Evolutionary conservation across 2,888 invertebrate genomes (phyloP).

Genomic region (Tubulanus polymorphus): DNA sequence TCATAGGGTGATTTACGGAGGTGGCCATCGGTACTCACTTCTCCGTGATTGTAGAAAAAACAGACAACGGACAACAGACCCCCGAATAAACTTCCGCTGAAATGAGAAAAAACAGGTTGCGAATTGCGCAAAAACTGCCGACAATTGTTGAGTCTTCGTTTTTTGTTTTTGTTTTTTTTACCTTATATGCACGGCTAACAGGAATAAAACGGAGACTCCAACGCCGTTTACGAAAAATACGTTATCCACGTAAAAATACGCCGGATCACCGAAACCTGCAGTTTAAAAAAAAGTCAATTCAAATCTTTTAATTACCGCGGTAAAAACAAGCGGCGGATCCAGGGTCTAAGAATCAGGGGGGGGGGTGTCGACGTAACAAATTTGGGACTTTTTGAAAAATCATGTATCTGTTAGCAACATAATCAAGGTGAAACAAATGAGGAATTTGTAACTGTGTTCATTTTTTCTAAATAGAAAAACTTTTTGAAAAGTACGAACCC

Average conservation of each 20-base stretch:
- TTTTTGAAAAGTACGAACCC: too few species aligned
- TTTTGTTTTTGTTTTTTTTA: constrained; percentile 34
- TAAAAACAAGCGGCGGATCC: too few species aligned
- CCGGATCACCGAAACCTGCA: constrained; percentile 66
- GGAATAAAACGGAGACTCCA: constrained; percentile 61
- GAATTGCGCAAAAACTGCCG: constrained; percentile 1
- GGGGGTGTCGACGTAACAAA: too few species aligned
- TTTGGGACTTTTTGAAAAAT: too few species aligned
- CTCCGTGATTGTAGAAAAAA: constrained; percentile 78
- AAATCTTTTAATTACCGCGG: too few species aligned
- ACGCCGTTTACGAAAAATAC: constrained; percentile 70
- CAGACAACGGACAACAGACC: constrained; percentile 68
- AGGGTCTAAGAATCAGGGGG: too few species aligned
- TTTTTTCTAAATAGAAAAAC: too few species aligned
- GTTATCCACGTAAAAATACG: constrained; percentile 75
- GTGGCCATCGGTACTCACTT: constrained; percentile 60
- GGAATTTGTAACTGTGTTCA: too few species aligned
- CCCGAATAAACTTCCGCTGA: constrained; percentile 68
- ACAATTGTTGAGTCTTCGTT: neutral
- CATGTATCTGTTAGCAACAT: too few species aligned
- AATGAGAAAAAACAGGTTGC: too few species aligned
- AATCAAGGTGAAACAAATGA: too few species aligned
- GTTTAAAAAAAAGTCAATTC: constrained; percentile 5
- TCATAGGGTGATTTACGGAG: too few species aligned
- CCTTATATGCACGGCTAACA: constrained; percentile 64